Conservation (phyloP, 2,113 vertebrate genomes). For the Scophthalmus maximus region DNA sequence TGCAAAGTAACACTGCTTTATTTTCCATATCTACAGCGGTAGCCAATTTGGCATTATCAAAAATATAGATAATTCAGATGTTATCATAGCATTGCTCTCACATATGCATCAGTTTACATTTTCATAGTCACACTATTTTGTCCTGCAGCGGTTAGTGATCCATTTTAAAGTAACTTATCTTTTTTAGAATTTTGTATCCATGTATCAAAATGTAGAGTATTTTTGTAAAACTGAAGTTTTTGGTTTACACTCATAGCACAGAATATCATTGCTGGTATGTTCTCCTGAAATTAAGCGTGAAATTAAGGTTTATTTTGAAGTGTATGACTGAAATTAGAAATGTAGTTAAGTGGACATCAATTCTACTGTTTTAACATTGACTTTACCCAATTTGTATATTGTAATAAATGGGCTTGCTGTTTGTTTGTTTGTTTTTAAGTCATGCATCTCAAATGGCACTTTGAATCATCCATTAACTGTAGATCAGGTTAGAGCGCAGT, state of each 20-base stretch:
- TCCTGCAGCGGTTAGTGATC: conserved; percentile 71
- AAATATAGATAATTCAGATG: conserved; percentile 54
- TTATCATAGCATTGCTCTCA: conserved; percentile 49
- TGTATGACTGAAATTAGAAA: conserved; percentile 45
- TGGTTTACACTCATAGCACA: conserved; percentile 76
- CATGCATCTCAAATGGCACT: conserved; percentile 74
- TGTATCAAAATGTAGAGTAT: conserved; percentile 83
- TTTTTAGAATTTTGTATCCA: conserved; percentile 80
- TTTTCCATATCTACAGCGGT: conserved; percentile 64
- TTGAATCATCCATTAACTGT: conserved; percentile 75
- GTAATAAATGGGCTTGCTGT: conserved; percentile 29
- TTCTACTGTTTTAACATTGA: conserved; percentile 37
- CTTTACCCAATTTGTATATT: conserved; percentile 46
- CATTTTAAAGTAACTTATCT: conserved; percentile 78
- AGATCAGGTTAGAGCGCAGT: conserved; percentile 68
- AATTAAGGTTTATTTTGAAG: conserved; percentile 65
- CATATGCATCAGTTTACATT: conserved; percentile 76
- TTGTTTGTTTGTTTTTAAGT: conserved; percentile 18
- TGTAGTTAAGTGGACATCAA: conserved; percentile 40
- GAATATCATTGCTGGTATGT: conserved; percentile 72
- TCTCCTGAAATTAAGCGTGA: conserved; percentile 59
- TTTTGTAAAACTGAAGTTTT: conserved; percentile 81
- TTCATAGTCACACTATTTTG: conserved; percentile 69
- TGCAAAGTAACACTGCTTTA: conserved; percentile 55
- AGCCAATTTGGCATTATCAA: conserved; percentile 64